Conservation (phyloP, 2,888 invertebrate species). For the Harpalus rubripes region DNA sequence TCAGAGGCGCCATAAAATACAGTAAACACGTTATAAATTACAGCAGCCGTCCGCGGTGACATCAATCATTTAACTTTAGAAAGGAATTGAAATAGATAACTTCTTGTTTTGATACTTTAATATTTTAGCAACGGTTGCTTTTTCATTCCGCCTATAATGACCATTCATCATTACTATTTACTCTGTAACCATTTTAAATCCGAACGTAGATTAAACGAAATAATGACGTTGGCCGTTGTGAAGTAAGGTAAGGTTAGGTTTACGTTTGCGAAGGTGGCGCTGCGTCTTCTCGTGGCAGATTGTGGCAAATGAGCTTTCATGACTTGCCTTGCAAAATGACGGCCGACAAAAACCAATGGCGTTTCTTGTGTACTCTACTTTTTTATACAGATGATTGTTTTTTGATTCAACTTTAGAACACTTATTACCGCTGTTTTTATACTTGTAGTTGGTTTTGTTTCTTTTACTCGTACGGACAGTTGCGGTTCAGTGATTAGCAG, state of each 20-base stretch:
- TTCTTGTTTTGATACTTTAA: conserved; percentile 57
- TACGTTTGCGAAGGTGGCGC: conserved; percentile 8
- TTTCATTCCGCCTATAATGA: conserved; percentile 45
- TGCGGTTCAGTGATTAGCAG: background rate
- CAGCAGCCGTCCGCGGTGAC: conserved; percentile 45
- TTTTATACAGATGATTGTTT: conserved; percentile 59
- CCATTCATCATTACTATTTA: conserved; percentile 60
- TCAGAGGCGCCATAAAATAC: conserved; percentile 42
- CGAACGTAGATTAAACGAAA: conserved; percentile 13
- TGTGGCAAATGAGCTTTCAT: conserved; percentile 63
- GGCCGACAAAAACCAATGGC: conserved; percentile 49
- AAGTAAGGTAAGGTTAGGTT: background rate
- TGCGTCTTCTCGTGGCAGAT: conserved; percentile 52
- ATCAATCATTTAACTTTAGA: conserved; percentile 63
- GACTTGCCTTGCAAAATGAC: conserved; percentile 62
- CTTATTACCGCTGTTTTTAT: conserved; percentile 58
- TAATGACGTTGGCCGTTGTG: conserved; percentile 17
- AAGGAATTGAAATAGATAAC: conserved; percentile 64
- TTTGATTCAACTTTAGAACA: conserved; percentile 63
- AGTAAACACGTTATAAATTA: conserved; percentile 62
- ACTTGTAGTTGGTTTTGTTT: conserved; percentile 32
- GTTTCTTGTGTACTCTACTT: conserved; percentile 47
- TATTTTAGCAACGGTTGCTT: conserved; percentile 49
- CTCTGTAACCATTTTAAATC: conserved; percentile 52
- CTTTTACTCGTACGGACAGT: conserved; percentile 4